Evolutionary conservation across 2,888 invertebrate species (phyloP).

Genomic region (Apodemia hepburni): DNA sequence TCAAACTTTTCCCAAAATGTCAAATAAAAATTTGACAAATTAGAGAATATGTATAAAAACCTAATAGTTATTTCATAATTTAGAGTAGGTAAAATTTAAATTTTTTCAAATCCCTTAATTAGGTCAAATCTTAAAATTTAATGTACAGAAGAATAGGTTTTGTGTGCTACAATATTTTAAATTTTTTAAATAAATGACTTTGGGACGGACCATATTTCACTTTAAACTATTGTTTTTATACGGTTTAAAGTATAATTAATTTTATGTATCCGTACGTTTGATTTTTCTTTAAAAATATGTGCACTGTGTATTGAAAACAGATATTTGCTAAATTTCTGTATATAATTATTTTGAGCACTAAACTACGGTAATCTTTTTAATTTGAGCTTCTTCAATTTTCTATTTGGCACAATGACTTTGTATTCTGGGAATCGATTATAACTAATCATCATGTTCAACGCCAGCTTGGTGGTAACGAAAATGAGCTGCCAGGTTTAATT

Average conservation of each 20-base stretch:
- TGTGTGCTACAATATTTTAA: slow-evolving; percentile 41
- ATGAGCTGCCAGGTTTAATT: too few species aligned
- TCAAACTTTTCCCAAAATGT: background rate
- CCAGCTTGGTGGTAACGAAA: too few species aligned
- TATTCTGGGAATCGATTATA: background rate
- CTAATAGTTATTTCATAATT: background rate
- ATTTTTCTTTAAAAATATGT: background rate
- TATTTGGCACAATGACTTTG: slow-evolving; percentile 7
- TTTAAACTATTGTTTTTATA: slow-evolving; percentile 38
- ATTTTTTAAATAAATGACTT: slow-evolving; percentile 64
- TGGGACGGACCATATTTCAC: slow-evolving; percentile 74
- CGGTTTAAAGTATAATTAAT: slow-evolving; percentile 19
- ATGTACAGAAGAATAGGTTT: slow-evolving; percentile 1
- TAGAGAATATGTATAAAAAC: background rate
- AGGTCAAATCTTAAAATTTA: background rate
- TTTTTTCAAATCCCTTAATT: background rate
- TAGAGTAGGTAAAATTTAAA: background rate
- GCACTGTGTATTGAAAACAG: background rate
- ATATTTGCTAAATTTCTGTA: background rate
- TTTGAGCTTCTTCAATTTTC: background rate
- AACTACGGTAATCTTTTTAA: background rate
- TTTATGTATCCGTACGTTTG: background rate
- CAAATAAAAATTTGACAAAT: background rate
- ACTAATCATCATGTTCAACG: too few species aligned
- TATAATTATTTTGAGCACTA: background rate